Percentiles rank a stretch among this genome's conserved stretches.
Conservation (phyloP, 1,140 invertebrate genomes). For the Pectinophora gossypiella region DNA sequence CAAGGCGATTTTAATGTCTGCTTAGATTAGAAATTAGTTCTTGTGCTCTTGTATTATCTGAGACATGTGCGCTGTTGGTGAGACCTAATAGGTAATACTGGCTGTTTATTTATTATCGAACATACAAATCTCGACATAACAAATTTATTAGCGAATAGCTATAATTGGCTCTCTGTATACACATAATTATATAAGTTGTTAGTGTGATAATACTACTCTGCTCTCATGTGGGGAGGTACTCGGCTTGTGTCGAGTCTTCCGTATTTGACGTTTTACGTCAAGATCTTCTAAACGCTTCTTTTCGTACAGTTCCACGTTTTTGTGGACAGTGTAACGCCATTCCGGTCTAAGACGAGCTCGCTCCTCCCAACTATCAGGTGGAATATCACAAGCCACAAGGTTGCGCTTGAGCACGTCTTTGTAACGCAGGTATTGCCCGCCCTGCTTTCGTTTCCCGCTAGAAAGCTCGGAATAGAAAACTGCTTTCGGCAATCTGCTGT, state of each 20-base stretch:
- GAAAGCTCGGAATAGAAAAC: background rate
- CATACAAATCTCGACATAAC: no score
- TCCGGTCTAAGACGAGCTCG: background rate
- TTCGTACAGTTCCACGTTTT: background rate
- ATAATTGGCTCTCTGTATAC: no score
- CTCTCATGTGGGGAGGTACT: no score
- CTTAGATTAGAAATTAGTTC: no score
- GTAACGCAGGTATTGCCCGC: background rate
- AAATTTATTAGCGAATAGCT: no score
- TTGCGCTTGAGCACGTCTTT: background rate
- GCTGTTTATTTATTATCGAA: no score
- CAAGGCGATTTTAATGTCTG: no score
- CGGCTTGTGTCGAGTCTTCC: background rate
- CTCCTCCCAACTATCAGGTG: background rate
- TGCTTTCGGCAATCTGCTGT: background rate
- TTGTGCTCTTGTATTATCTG: no score
- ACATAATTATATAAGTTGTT: no score
- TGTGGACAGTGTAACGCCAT: background rate
- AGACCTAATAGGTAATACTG: no score
- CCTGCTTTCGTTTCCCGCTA: background rate
- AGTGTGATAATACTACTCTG: no score
- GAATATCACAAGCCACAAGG: background rate
- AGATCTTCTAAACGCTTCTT: background rate
- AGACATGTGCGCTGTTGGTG: no score
- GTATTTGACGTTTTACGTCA: background rate